Evolutionary conservation across 2,888 invertebrate genomes (phyloP).

Genomic region (Diplolepis rosae): DNA sequence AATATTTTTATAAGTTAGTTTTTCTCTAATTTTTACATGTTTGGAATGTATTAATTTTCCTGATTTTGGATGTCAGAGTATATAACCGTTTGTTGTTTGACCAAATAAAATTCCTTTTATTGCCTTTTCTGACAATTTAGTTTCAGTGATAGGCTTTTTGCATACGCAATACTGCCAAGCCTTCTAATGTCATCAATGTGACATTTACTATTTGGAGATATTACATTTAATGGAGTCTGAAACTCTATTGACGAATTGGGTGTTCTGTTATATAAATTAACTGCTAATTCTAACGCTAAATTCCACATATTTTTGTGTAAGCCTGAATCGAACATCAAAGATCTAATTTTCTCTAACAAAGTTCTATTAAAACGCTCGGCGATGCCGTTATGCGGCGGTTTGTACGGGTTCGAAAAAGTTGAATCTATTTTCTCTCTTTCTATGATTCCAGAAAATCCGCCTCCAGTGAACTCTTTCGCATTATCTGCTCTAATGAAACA

Average conservation of each 20-base stretch:
- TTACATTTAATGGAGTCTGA: slow-evolving; percentile 30
- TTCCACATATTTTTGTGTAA: slow-evolving; percentile 42
- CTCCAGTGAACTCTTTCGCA: slow-evolving; percentile 38
- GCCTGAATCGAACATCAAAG: slow-evolving; percentile 37
- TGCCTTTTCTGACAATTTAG: slow-evolving; percentile 36
- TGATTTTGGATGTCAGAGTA: slow-evolving; percentile 37
- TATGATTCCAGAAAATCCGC: slow-evolving; percentile 36
- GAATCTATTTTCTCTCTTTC: slow-evolving; percentile 33
- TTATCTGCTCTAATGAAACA: slow-evolving; percentile 49
- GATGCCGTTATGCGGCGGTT: slow-evolving; percentile 37
- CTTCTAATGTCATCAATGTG: slow-evolving; percentile 36
- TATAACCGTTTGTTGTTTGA: slow-evolving; percentile 40
- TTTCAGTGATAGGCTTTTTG: slow-evolving; percentile 29
- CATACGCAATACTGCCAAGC: slow-evolving; percentile 42
- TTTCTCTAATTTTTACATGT: slow-evolving; percentile 43
- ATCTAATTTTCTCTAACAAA: slow-evolving; percentile 39
- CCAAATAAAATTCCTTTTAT: slow-evolving; percentile 39
- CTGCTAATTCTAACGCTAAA: slow-evolving; percentile 42
- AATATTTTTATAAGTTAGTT: slow-evolving; percentile 38
- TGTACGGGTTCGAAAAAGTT: slow-evolving; percentile 23
- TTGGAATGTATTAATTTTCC: slow-evolving; percentile 35
- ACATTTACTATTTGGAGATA: slow-evolving; percentile 29
- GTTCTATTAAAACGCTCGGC: slow-evolving; percentile 42
- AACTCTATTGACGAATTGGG: slow-evolving; percentile 39
- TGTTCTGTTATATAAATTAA: slow-evolving; percentile 44